phyloP scores from a whole-genome alignment of 2,113 vertebrate species.

The Acrocephalus arundinaceus region DNA sequence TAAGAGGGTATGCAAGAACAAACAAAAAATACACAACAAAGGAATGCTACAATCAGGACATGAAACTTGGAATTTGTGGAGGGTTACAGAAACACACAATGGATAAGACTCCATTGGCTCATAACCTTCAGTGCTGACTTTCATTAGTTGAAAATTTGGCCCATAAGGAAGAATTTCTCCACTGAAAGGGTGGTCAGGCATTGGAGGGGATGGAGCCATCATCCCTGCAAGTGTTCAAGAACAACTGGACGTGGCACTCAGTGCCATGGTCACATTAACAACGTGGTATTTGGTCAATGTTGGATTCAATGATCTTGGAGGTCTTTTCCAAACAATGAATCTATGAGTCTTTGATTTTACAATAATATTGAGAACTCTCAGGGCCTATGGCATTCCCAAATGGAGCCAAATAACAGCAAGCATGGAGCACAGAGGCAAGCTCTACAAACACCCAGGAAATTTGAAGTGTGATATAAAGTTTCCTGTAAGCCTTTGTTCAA shows the following conservation, averaged over 20 bases:
- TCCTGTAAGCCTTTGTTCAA: constrained; percentile 41
- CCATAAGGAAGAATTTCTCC: neutral
- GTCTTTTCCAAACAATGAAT: too few relatives aligned
- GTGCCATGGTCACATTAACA: neutral
- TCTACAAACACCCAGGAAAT: constrained; percentile 1
- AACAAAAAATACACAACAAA: neutral
- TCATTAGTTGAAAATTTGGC: neutral
- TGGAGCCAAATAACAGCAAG: neutral
- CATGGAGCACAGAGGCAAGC: neutral
- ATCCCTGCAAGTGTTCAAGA: neutral
- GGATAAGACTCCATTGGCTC: neutral
- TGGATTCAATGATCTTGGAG: too few relatives aligned
- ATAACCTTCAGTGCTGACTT: neutral
- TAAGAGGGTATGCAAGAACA: neutral
- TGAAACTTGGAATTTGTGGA: neutral
- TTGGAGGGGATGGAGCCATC: neutral
- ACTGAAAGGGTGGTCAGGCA: neutral
- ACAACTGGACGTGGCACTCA: neutral
- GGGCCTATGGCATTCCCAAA: neutral
- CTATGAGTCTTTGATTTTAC: neutral
- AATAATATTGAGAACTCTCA: neutral
- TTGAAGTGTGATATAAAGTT: constrained; percentile 44
- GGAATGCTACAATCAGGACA: neutral
- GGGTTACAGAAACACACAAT: neutral
- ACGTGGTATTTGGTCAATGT: accelerated